Percentiles rank a stretch among this genome's conserved stretches.
Conservation (phyloP, 2,888 invertebrate genomes). For the Euzophera pinguis region DNA sequence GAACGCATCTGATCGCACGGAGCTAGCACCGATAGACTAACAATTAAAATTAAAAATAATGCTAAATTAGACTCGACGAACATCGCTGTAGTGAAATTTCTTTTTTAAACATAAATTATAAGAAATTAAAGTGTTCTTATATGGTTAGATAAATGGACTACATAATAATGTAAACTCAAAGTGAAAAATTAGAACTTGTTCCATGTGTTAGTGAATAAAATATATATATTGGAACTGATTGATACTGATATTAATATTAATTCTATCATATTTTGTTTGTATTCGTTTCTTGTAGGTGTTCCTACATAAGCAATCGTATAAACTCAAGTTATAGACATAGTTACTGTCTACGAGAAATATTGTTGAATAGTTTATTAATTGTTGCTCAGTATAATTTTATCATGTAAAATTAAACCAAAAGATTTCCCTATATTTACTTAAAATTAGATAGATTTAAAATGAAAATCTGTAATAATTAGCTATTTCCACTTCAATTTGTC, state of each 20-base stretch:
- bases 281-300: slow-evolving; percentile 9
- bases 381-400: slow-evolving; percentile 41
- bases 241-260: background rate
- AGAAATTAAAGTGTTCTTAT: slow-evolving; percentile 75
- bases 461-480: slow-evolving; percentile 10
- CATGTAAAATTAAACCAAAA: slow-evolving; percentile 7
- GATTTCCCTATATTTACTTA: slow-evolving; percentile 17
- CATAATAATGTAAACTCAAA: slow-evolving; percentile 23
- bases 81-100: slow-evolving; percentile 21
- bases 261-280: slow-evolving; percentile 8
- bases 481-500: slow-evolving; percentile 5
- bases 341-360: slow-evolving; percentile 17
- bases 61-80: slow-evolving; percentile 34
- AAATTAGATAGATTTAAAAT: slow-evolving; percentile 11
- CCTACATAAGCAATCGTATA: slow-evolving; percentile 22
- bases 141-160: slow-evolving; percentile 48
- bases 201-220: slow-evolving; percentile 21
- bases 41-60: slow-evolving; percentile 33
- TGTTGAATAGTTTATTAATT: slow-evolving; percentile 41
- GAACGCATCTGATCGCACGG: slow-evolving; percentile 83
- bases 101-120: slow-evolving; percentile 21
- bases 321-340: slow-evolving; percentile 22
- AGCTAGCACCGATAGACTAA: slow-evolving; percentile 47
- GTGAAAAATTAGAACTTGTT: slow-evolving; percentile 24
- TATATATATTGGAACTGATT: background rate